Base-by-base conservation (phyloP, 2,888 invertebrate genomes). In the Tetheella fluctuosa region DNA sequence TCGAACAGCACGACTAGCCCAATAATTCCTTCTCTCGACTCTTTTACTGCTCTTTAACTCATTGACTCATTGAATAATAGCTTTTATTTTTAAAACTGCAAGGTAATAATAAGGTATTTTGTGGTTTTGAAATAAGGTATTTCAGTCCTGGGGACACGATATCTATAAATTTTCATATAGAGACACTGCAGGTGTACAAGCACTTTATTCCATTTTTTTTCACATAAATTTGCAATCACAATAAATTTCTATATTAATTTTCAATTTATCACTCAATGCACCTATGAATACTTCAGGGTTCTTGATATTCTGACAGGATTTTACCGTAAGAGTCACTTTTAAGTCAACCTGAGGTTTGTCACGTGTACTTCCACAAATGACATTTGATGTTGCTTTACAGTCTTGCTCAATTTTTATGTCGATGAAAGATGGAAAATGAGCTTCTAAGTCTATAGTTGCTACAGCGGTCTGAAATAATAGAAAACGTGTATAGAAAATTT, bases 191-290 rank as follows among this genome's bases (percentile, higher is more conserved):
- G n/a, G n/a, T n/a, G n/a, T n/a, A n/a, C n/a, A n/a, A n/a, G n/a
- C n/a, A n/a, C n/a, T n/a, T n/a, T n/a, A n/a, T n/a, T n/a, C n/a
- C n/a, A n/a, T 34, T 7, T 13, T 56, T 85, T 88, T 77, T 96
- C 96, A 85, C 97, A 98, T 8, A n/a, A n/a, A n/a, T n/a, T 94
- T 93, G 81, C 97, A 98, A 67, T 95, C 94, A 79, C 97, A 97
- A 48, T 95, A 86, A 15, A 96, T 92, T 64, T 95, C 94, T 48
- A 98, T 80, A 54, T 95, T 93, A 48, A 98, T 89, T 1, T 80
- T 87, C 20, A 98, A 85, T 64, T 93, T 94, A 77, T 97, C 97
- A 54, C 94, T 92, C 7, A 97, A 82, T 13, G 95, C 96, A 2
- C 72, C 68, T 8, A 85, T 64, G 15, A 61, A 64, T 17, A 82